A percentile compares a stretch with the other conserved stretches of the same genome.
phyloP scores from a whole-genome alignment of 2,888 invertebrate genomes.

The Camptogramma bilineatum region DNA sequence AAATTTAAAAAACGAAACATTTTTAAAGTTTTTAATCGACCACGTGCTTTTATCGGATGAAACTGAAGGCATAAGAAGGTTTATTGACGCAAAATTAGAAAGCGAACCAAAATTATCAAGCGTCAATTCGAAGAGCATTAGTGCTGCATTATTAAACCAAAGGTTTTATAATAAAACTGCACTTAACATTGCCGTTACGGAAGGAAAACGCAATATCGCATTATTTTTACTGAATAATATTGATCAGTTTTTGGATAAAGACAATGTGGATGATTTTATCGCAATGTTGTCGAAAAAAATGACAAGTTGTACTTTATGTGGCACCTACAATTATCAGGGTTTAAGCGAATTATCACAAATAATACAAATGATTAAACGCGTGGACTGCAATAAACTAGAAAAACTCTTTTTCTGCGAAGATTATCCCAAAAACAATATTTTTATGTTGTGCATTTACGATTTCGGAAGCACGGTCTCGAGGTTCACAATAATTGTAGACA shows the following conservation, averaged over 20 bases:
- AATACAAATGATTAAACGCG: slow-evolving; percentile 9
- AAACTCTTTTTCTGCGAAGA: slow-evolving; percentile 20
- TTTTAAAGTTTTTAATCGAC: slow-evolving; percentile 1
- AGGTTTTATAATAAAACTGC: slow-evolving; percentile 13
- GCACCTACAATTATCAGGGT: background rate
- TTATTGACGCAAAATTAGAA: slow-evolving; percentile 23
- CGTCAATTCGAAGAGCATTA: slow-evolving; percentile 1
- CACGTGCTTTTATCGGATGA: background rate
- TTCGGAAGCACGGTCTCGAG: background rate
- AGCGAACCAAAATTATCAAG: slow-evolving; percentile 6
- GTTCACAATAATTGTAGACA: background rate
- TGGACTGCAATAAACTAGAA: slow-evolving; percentile 14
- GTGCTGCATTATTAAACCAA: slow-evolving; percentile 7
- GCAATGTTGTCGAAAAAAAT: slow-evolving; percentile 12
- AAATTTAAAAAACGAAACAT: background rate
- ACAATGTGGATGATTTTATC: slow-evolving; percentile 20
- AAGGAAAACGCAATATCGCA: slow-evolving; percentile 8
- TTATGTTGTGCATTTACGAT: background rate
- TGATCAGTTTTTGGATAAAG: background rate
- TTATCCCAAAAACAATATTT: slow-evolving; percentile 11
- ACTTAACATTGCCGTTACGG: slow-evolving; percentile 2
- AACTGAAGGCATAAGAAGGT: slow-evolving; percentile 11
- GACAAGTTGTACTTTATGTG: slow-evolving; percentile 10
- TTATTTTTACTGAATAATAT: slow-evolving; percentile 22
- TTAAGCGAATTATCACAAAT: slow-evolving; percentile 10